Percentiles rank a stretch among this genome's conserved stretches.
phyloP scores from a whole-genome alignment of 2,113 vertebrate species.

The Plotosus lineatus region DNA sequence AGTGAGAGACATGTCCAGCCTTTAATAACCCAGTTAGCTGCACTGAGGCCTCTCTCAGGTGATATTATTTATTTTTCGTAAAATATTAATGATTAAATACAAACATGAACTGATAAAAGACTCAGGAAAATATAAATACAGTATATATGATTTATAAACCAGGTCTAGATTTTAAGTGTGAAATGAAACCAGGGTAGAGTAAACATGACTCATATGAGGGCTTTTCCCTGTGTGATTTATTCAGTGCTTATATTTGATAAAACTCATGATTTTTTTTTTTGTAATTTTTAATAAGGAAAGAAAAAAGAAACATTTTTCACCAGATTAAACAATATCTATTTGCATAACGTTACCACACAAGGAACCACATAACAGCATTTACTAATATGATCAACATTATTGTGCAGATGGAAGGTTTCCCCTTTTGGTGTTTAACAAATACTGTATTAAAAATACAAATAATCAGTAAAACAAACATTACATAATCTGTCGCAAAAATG shows the following conservation, averaged over 20 bases:
- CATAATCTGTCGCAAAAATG: neutral
- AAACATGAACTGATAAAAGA: neutral
- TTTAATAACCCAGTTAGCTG: too few species aligned
- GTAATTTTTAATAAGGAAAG: neutral
- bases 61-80: constrained; percentile 31
- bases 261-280: neutral
- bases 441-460: neutral
- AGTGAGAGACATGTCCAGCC: too few species aligned
- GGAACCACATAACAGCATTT: too few species aligned
- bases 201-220: neutral
- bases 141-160: neutral
- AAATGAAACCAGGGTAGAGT: neutral
- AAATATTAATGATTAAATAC: neutral
- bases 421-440: neutral
- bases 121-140: neutral
- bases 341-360: neutral
- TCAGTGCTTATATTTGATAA: neutral
- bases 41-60: neutral
- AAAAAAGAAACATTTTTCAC: neutral
- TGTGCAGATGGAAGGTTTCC: too few species aligned
- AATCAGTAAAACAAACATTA: neutral
- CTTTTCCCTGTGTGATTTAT: neutral
- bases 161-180: neutral
- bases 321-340: neutral
- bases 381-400: too few species aligned